These are phyloP conservation scores for Rhynchophorus ferrugineus DNA, from an alignment of 1,140 invertebrate species.

Conservation along the genomic window DNA sequence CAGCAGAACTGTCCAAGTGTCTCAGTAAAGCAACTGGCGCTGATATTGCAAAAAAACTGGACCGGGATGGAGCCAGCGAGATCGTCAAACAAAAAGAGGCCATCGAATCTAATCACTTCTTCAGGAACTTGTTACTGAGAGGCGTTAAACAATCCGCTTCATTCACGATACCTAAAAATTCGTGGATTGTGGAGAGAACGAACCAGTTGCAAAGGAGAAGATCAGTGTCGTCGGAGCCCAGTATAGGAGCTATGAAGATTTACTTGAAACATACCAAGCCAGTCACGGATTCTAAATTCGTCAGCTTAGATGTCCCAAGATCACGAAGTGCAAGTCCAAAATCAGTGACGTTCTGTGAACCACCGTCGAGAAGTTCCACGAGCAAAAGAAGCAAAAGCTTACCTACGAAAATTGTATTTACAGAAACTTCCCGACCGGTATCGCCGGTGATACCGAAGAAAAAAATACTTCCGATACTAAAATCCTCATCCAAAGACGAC, in stretches of 20 bases:
- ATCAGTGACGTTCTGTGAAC: constrained; percentile 29
- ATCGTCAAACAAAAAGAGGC: constrained; percentile 48
- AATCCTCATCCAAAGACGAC: constrained; percentile 26
- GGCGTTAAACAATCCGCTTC: constrained; percentile 39
- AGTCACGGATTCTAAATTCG: constrained; percentile 64
- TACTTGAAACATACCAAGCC: constrained; percentile 62
- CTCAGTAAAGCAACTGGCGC: constrained; percentile 26
- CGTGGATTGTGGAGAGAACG: constrained; percentile 54
- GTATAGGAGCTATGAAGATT: constrained; percentile 48
- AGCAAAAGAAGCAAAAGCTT: constrained; percentile 45
- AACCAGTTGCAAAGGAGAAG: constrained; percentile 51
- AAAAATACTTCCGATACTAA: constrained; percentile 10
- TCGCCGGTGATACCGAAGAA: constrained; percentile 31
- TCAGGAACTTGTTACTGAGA: constrained; percentile 60
- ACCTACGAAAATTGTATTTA: constrained; percentile 24
- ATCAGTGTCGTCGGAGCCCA: constrained; percentile 46
- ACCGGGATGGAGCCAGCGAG: constrained; percentile 36
- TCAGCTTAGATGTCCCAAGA: constrained; percentile 49
- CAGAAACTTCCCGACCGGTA: constrained; percentile 27
- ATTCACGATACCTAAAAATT: constrained; percentile 38
- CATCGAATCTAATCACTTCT: constrained; percentile 57
- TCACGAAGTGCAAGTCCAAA: constrained; percentile 36
- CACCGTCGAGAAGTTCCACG: constrained; percentile 28
- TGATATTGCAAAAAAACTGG: constrained; percentile 32
- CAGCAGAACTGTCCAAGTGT: constrained; percentile 34